Percentiles rank a stretch among this genome's conserved stretches.
These are phyloP conservation scores for Gymnarchus niloticus DNA, from an alignment of 2,113 vertebrate species.

Conservation along the genomic window DNA sequence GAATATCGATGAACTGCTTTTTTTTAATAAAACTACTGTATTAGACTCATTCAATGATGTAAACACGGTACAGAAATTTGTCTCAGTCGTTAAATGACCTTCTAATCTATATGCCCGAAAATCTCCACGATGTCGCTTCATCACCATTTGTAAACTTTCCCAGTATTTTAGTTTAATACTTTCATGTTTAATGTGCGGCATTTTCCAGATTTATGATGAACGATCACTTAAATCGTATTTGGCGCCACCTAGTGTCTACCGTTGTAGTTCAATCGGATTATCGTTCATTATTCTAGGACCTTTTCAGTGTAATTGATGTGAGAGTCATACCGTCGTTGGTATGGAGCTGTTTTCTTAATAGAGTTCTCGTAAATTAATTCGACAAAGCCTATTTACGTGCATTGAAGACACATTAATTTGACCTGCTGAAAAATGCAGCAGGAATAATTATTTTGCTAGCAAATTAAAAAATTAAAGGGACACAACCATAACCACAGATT, in stretches of 20 bases:
- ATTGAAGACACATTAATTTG: neutral
- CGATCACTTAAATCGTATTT: neutral
- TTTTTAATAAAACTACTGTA: neutral
- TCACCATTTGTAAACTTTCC: neutral
- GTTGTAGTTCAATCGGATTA: neutral
- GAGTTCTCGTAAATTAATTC: neutral
- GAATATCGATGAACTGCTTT: neutral
- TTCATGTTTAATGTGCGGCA: slow-evolving; percentile 5
- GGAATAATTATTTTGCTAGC: neutral
- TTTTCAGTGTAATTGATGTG: neutral
- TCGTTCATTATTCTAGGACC: neutral
- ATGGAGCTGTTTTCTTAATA: neutral
- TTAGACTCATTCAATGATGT: neutral
- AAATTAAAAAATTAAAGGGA: neutral
- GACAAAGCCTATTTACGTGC: neutral
- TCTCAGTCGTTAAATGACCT: neutral
- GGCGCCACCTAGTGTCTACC: slow-evolving; percentile 7
- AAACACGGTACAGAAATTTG: neutral
- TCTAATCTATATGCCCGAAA: neutral
- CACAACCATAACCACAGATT: neutral
- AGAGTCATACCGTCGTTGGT: neutral
- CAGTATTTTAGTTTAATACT: slow-evolving; percentile 4
- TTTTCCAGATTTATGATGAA: neutral
- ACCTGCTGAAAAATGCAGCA: neutral
- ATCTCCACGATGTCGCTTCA: neutral